phyloP scores from a whole-genome alignment of 2,113 vertebrate genomes.

The Sardina pilchardus region DNA sequence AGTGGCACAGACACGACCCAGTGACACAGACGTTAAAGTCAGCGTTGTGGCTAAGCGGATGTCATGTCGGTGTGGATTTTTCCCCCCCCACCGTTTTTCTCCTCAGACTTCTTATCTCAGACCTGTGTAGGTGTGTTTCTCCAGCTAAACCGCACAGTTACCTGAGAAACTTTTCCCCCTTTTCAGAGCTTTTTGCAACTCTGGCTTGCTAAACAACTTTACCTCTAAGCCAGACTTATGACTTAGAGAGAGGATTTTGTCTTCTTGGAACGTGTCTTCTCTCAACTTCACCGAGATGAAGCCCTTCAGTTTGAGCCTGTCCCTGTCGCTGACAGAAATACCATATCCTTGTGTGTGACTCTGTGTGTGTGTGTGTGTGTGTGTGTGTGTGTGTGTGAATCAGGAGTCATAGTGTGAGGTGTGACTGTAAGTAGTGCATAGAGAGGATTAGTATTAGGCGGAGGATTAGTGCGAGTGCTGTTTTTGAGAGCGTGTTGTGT shows the following conservation, averaged over 20 bases:
- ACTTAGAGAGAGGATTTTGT: conserved; percentile 22
- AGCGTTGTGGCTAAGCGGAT: not conserved
- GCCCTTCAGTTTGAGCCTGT: not conserved
- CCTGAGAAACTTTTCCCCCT: not conserved
- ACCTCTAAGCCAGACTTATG: not conserved
- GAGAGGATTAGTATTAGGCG: conserved; percentile 43
- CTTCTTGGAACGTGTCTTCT: not conserved
- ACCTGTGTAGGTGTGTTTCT: not conserved
- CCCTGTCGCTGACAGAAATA: not conserved
- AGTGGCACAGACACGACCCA: conserved; percentile 19
- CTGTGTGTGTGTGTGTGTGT: not conserved
- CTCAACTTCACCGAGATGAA: conserved; percentile 14
- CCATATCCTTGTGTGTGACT: not conserved
- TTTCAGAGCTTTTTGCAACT: not conserved
- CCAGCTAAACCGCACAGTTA: conserved; percentile 22
- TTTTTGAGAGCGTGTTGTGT: conserved; percentile 25
- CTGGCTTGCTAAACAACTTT: conserved; percentile 19
- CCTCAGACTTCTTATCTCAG: conserved; percentile 6
- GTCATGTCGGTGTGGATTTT: not conserved
- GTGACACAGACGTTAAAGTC: not conserved
- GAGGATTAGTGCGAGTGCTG: conserved; percentile 30
- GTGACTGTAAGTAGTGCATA: conserved; percentile 30
- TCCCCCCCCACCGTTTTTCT: not conserved
- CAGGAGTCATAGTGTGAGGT: conserved; percentile 32
- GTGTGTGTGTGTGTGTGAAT: conserved; percentile 15